Conservation (phyloP, 1,140 invertebrate species). For the Pinna nobilis region DNA sequence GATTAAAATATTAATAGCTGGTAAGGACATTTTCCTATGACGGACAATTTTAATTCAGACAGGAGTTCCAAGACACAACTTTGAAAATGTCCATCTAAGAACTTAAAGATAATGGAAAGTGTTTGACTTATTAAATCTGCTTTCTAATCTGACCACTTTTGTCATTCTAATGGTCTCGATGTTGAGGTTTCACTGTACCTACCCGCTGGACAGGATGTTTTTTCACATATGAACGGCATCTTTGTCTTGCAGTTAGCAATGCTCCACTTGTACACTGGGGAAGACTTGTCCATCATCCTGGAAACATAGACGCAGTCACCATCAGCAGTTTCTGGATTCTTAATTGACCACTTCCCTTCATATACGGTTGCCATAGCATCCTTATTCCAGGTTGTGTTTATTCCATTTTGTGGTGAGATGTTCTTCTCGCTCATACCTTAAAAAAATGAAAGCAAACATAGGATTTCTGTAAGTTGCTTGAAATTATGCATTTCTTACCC, state of each 20-base stretch:
- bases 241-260: constrained; percentile 36
- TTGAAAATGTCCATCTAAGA: too few species aligned
- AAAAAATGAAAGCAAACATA: not conserved
- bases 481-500: not conserved
- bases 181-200: too few species aligned
- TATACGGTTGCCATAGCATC: constrained; percentile 7
- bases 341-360: constrained; percentile 24
- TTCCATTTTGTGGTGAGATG: not conserved
- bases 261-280: constrained; percentile 16
- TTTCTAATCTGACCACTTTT: too few species aligned
- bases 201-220: constrained; percentile 93
- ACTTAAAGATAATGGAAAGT: too few species aligned
- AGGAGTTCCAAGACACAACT: too few species aligned
- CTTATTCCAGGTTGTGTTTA: constrained; percentile 18
- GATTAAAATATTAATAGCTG: too few species aligned
- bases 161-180: too few species aligned
- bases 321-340: constrained; percentile 24
- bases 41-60: too few species aligned
- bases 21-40: too few species aligned
- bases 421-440: constrained; percentile 22
- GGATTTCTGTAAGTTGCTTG: not conserved
- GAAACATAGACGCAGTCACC: constrained; percentile 34
- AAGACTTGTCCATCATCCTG: not conserved
- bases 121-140: too few species aligned
- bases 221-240: constrained; percentile 88